Evolutionary conservation across 2,113 vertebrate genomes (phyloP), one percentile per base, ranked within the genome.

Genomic region (Tichodroma muraria): DNA sequence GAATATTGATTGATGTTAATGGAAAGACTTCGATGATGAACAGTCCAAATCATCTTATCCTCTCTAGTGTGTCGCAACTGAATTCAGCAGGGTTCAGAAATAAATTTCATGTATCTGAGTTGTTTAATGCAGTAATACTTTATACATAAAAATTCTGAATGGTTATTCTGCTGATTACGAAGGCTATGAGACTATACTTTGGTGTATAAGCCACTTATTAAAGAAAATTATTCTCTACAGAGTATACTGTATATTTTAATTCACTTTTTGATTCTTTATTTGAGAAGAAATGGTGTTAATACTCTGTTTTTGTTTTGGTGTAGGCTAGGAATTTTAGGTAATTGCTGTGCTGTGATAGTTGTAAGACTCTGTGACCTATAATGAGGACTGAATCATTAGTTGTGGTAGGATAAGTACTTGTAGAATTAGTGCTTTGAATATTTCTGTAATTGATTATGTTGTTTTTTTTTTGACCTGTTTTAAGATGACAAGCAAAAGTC

Each of bases 401-500:
- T 4, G 2, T 72, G 16, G 4, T 85, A 54, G 13, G 61, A 24
- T 8, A 71, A 45, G 1, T 84, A 28, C 64, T 68, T 88, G n/a
- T 89, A 56, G 30, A 63, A 33, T 23, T 70, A 75, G 4, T 56
- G 7, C 18, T 52, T 63, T 70, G 38, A 73, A 64, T 63, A 17
- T 87, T 89, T 90, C 33, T 77, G 8, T 40, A 91, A 85, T 42
- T 37, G 16, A 64, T 92, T 73, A 27, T 91, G 23, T 13, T 88
- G 69, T 95, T 80, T 25, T 53, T 75, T 94, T 68, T 95, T 73
- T 5, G 9, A 31, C 11, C 69, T 83, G 6, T 85, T 96, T 73
- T 80, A 95, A 98, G 98, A 98, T 99, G 96, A 93, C 97, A 84
- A 99, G 99, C 98, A 98, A 98, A 97, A 98, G 95, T 96, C 98